Conservation (phyloP, 2,113 vertebrate species). For the Trichomycterus rosablanca region DNA sequence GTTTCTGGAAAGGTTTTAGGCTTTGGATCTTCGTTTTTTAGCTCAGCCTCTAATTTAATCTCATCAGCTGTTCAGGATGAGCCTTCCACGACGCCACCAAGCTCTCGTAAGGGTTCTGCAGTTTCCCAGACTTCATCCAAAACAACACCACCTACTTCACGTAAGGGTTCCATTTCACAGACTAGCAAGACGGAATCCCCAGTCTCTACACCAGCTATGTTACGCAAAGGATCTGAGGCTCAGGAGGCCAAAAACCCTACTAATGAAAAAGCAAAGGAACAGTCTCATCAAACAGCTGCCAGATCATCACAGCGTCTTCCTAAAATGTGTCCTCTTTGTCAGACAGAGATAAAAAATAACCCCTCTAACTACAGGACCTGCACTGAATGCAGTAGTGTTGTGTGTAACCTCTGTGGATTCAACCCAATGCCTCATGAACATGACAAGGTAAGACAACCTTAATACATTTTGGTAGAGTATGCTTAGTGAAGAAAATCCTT, state of each 20-base stretch:
- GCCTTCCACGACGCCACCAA: constrained; percentile 55
- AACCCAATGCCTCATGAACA: constrained; percentile 65
- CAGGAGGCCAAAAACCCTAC: constrained; percentile 12
- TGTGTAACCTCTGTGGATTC: constrained; percentile 85
- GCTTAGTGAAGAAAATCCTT: too few relatives aligned
- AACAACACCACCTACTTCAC: constrained; percentile 29
- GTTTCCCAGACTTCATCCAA: constrained; percentile 33
- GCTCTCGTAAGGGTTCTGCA: constrained; percentile 39
- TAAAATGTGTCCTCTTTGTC: constrained; percentile 73
- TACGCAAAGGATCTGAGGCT: not conserved
- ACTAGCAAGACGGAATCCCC: constrained; percentile 13
- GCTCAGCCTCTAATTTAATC: constrained; percentile 66
- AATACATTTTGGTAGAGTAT: too few relatives aligned
- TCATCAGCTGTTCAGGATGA: constrained; percentile 62
- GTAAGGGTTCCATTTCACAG: constrained; percentile 58
- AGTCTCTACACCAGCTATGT: not conserved
- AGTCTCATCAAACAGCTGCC: constrained; percentile 48
- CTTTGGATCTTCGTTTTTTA: constrained; percentile 67
- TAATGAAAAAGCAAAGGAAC: constrained; percentile 22
- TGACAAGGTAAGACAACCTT: constrained; percentile 66
- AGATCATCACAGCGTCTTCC: constrained; percentile 39
- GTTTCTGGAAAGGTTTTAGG: constrained; percentile 84
- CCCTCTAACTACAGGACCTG: constrained; percentile 75
- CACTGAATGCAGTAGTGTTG: constrained; percentile 75
- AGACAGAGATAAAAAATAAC: constrained; percentile 71